Percentiles rank a stretch among this genome's conserved stretches.
Evolutionary conservation across 2,113 vertebrate genomes (phyloP).

Genomic region (Grammomys surdaster): DNA sequence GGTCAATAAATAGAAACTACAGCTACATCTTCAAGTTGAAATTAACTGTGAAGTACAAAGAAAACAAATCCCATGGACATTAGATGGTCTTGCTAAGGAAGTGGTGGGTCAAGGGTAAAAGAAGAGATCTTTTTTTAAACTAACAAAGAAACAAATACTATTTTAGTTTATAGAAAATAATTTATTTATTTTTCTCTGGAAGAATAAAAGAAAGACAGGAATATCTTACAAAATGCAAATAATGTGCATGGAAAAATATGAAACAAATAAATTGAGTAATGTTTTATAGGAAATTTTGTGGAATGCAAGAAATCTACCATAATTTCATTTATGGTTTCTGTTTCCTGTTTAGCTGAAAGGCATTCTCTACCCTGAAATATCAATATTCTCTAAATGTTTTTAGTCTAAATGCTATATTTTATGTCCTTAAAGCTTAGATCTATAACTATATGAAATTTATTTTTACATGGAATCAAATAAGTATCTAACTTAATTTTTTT

Average conservation of each 20-base stretch:
- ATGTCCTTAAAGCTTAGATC: conserved; percentile 40
- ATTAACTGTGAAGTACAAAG: conserved; percentile 12
- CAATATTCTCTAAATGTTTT: conserved; percentile 57
- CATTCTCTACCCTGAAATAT: neutral
- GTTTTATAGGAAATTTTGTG: conserved; percentile 6
- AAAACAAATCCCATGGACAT: neutral
- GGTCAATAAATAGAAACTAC: neutral
- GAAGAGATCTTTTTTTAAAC: neutral
- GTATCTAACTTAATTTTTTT: neutral
- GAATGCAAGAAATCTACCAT: conserved; percentile 60
- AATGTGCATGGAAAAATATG: conserved; percentile 8
- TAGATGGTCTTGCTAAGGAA: neutral
- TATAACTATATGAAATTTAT: conserved; percentile 44
- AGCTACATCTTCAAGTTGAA: neutral
- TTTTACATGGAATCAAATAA: conserved; percentile 24
- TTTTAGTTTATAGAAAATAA: conserved; percentile 47
- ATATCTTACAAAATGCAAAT: conserved; percentile 19
- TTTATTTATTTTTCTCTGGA: neutral
- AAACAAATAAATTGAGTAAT: conserved; percentile 57
- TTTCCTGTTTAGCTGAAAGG: conserved; percentile 56
- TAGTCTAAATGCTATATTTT: conserved; percentile 51
- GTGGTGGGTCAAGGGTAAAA: neutral
- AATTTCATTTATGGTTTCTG: conserved; percentile 67
- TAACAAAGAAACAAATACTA: neutral
- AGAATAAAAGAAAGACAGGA: conserved; percentile 42